Evolutionary conservation across 2,797 vertebrate species (phyloP).

Genomic region (Epinephelus coioides): DNA sequence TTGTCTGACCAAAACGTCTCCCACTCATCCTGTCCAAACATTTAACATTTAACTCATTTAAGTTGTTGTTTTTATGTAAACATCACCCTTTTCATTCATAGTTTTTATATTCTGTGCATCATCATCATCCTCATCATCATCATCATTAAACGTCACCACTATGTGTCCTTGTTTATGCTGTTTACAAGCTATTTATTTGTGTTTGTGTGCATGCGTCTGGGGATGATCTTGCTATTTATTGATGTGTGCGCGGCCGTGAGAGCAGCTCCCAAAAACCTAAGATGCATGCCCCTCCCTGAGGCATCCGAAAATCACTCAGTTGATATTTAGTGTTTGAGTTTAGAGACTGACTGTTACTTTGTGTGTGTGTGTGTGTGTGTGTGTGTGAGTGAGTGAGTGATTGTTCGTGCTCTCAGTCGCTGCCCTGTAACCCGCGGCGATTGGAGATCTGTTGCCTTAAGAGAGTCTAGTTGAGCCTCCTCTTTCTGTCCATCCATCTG

Average conservation of each 20-base stretch:
- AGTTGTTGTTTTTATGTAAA: constrained; percentile 11
- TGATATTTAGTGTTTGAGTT: constrained; percentile 17
- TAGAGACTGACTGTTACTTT: constrained; percentile 24
- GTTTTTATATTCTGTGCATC: not conserved
- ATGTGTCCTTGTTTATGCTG: constrained; percentile 8
- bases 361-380: constrained; percentile 19
- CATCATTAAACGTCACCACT: not conserved
- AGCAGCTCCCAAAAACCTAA: constrained; percentile 31
- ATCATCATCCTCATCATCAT: not conserved
- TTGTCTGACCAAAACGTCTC: constrained; percentile 26
- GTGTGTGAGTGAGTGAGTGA: constrained; percentile 3
- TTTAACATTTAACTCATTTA: constrained; percentile 10
- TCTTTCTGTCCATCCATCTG: constrained; percentile 32
- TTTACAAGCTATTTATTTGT: constrained; percentile 23
- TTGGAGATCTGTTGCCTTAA: constrained; percentile 72
- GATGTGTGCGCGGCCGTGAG: constrained; percentile 9
- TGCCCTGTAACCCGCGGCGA: constrained; percentile 49
- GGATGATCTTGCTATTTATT: constrained; percentile 29
- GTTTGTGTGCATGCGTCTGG: constrained; percentile 40
- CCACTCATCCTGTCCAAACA: constrained; percentile 14
- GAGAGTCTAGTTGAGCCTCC: constrained; percentile 57
- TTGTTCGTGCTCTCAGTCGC: constrained; percentile 27
- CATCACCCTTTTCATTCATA: not conserved
- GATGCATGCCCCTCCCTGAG: constrained; percentile 42
- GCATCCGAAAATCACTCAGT: constrained; percentile 11